Conservation (phyloP, 2,888 invertebrate genomes). For the Neoaliturus tenellus region DNA sequence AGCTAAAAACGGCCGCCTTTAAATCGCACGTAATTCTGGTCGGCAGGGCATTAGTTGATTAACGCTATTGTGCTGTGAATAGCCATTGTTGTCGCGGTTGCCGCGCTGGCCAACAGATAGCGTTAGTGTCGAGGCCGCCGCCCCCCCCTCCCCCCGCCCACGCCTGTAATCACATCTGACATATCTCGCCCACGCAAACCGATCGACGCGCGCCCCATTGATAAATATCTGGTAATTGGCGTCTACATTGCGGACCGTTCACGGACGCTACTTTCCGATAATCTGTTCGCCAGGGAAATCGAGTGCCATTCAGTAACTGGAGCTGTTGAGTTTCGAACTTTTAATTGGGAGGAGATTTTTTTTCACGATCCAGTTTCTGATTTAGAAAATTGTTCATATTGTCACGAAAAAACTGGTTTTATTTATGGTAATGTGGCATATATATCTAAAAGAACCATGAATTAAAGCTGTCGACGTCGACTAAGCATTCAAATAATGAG, state of each 20-base stretch:
- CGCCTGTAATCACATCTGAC: not conserved
- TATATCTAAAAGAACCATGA: no score
- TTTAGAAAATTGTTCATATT: no score
- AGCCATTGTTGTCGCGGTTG: constrained; percentile 7
- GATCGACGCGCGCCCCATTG: constrained; percentile 20
- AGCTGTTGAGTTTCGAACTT: no score
- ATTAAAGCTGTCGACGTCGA: no score
- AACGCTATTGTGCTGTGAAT: constrained; percentile 38
- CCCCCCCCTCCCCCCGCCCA: not conserved
- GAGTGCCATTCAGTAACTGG: not conserved
- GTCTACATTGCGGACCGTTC: not conserved
- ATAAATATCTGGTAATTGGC: constrained; percentile 33
- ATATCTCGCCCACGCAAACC: not conserved
- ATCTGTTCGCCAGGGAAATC: not conserved
- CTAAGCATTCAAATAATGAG: no score
- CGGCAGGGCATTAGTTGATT: constrained; percentile 39
- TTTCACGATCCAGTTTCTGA: no score
- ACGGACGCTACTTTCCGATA: not conserved
- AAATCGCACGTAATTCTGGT: constrained; percentile 18
- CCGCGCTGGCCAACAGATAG: constrained; percentile 30
- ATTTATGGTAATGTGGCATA: no score
- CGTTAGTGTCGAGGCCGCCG: not conserved
- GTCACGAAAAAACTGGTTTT: no score
- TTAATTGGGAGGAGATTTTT: no score
- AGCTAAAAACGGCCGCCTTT: constrained; percentile 5